phyloP scores from a whole-genome alignment of 2,797 vertebrate species.

The Pygocentrus nattereri region DNA sequence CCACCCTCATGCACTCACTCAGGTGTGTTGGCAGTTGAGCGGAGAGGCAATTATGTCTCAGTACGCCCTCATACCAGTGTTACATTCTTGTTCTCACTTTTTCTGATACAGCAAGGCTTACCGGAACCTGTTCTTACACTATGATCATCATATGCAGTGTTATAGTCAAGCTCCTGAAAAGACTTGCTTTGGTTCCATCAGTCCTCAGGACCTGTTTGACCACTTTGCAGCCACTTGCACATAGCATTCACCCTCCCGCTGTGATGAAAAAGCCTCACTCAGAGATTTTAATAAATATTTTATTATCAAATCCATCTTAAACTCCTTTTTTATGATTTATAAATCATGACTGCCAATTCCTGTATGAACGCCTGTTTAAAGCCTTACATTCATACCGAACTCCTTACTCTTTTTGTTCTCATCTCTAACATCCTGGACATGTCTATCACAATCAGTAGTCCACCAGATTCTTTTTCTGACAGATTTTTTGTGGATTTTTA shows the following conservation, averaged over 20 bases:
- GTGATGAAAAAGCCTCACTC: neutral
- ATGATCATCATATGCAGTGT: too few relatives aligned
- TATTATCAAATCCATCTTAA: neutral
- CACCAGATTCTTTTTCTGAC: neutral
- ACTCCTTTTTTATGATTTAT: neutral
- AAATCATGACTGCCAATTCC: neutral
- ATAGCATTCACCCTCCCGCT: neutral
- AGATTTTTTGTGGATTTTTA: too few relatives aligned
- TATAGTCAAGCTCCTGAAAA: too few relatives aligned
- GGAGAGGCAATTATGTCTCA: too few relatives aligned
- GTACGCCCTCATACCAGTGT: too few relatives aligned
- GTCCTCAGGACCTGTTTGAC: neutral
- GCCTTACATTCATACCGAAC: neutral
- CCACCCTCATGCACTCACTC: too few relatives aligned
- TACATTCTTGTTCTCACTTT: too few relatives aligned
- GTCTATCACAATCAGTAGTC: neutral
- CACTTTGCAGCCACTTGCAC: neutral
- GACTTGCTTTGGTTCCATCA: neutral
- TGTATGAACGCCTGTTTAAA: neutral
- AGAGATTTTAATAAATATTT: neutral
- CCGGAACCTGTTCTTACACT: too few relatives aligned
- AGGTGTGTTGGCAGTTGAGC: too few relatives aligned
- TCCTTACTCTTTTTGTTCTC: too few relatives aligned
- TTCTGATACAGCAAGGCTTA: too few relatives aligned
- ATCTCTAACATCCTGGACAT: too few relatives aligned